Evolutionary conservation across 2,113 vertebrate species (phyloP).

Genomic region (Struthio camelus): DNA sequence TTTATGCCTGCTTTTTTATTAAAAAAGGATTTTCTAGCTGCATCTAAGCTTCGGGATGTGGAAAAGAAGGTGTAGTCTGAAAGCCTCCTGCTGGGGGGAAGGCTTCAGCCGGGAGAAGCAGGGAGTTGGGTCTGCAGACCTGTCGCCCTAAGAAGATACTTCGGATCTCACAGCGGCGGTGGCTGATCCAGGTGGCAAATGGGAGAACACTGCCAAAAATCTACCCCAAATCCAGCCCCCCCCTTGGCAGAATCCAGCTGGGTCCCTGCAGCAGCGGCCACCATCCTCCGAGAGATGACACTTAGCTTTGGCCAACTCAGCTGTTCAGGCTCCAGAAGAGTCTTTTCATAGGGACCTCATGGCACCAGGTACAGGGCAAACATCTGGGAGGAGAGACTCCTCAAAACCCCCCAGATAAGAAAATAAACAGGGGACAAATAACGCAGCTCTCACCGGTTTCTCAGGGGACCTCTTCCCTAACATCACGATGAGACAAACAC

Average conservation of each 20-base stretch:
- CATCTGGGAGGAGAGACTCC: not conserved
- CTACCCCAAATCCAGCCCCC: not conserved
- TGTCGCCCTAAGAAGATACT: not conserved
- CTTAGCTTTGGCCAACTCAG: accelerated
- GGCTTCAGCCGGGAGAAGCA: not conserved
- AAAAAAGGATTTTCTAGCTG: not conserved
- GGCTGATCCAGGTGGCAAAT: not conserved
- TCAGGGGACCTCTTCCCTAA: not conserved
- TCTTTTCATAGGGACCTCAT: not conserved
- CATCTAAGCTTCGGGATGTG: not conserved
- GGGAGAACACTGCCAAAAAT: not conserved
- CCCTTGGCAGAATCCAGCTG: not conserved
- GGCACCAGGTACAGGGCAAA: accelerated
- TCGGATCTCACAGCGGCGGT: not conserved
- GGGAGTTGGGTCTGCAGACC: not conserved
- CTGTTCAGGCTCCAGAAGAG: not conserved
- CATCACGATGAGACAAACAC: not conserved
- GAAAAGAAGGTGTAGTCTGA: not conserved
- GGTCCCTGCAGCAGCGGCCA: not conserved
- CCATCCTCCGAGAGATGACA: not conserved
- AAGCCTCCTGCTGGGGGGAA: not conserved
- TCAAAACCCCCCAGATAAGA: not conserved
- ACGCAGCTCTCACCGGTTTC: not conserved
- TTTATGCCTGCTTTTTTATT: not conserved
- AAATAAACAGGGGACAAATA: not conserved